Percentiles rank a stretch among this genome's conserved stretches.
Conservation (phyloP, 2,113 vertebrate genomes). For the Capreolus pygargus region DNA sequence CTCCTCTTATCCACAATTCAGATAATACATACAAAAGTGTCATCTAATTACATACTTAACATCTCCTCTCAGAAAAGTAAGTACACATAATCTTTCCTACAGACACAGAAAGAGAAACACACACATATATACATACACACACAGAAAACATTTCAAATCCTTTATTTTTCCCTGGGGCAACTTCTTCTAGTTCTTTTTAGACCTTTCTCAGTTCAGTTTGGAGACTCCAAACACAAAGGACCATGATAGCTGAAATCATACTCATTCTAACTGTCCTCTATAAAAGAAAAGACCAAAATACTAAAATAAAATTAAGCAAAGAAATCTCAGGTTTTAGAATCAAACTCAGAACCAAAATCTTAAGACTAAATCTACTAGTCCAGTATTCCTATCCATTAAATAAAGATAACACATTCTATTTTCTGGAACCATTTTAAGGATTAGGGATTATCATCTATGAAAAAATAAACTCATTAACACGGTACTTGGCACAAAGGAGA, state of each 20-base stretch:
- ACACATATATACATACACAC: neutral
- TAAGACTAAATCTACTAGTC: neutral
- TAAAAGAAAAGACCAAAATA: neutral
- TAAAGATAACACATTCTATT: conserved; percentile 1
- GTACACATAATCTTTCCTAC: neutral
- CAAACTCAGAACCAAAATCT: conserved; percentile 29
- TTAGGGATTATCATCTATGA: neutral
- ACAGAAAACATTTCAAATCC: neutral
- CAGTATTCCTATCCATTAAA: neutral
- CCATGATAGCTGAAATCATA: neutral
- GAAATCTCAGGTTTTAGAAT: neutral
- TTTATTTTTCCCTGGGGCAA: neutral
- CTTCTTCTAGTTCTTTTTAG: neutral
- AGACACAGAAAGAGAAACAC: neutral
- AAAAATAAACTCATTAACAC: neutral
- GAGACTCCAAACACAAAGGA: neutral
- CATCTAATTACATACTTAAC: neutral
- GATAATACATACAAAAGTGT: neutral
- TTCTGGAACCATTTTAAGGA: neutral
- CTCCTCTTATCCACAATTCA: neutral
- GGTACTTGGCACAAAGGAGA: neutral
- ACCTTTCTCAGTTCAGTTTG: neutral
- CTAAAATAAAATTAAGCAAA: neutral
- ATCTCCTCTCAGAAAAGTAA: neutral
- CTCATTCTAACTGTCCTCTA: neutral